These are phyloP conservation scores for Guaruba guarouba DNA, from an alignment of 2,113 vertebrate species.

Conservation along the genomic window DNA sequence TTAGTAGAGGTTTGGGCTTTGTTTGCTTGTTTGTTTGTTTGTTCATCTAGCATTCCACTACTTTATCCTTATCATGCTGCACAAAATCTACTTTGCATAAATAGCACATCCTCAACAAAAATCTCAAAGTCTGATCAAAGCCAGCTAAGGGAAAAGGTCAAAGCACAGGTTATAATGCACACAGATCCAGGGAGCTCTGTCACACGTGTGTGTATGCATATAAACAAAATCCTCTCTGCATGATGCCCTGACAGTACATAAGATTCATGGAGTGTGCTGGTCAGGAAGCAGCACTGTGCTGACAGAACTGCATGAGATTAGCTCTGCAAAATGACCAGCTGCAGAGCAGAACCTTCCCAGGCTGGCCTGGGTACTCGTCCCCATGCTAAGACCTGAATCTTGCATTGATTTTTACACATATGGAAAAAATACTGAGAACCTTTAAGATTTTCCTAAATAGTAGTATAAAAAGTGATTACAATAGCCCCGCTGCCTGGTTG, in stretches of 20 bases:
- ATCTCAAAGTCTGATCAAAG: neutral
- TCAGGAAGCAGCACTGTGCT: neutral
- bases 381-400: neutral
- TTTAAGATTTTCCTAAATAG: neutral
- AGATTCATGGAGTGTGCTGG: neutral
- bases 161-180: neutral
- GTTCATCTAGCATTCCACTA: neutral
- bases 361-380: neutral
- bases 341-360: neutral
- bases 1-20: neutral
- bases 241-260: neutral
- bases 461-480: neutral
- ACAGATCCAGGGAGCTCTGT: neutral
- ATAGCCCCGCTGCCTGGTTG: neutral
- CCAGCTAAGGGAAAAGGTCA: neutral
- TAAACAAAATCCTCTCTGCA: neutral
- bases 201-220: neutral
- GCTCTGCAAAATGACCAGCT: neutral
- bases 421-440: neutral
- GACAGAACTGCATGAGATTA: constrained; percentile 5
- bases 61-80: neutral
- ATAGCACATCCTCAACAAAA: neutral
- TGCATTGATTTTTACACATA: neutral
- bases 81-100: neutral
- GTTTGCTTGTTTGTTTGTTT: neutral